phyloP scores from a whole-genome alignment of 92 coral and sea anemone species.

The Porites lobata region DNA sequence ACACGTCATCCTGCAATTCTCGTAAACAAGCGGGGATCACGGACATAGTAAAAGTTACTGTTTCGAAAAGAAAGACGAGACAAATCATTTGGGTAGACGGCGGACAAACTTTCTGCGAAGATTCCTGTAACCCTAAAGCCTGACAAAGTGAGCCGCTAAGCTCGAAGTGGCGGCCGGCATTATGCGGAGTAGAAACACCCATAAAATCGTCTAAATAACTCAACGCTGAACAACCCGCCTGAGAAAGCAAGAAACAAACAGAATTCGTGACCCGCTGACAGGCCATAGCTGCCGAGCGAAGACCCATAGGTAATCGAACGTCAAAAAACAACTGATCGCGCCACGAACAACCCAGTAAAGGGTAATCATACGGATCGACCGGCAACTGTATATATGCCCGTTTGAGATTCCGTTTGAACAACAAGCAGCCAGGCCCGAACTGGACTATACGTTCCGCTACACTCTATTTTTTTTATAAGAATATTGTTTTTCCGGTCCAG shows the following conservation, averaged over 20 bases:
- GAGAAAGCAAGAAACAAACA: constrained; percentile 9
- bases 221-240: neutral
- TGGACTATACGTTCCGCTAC: neutral
- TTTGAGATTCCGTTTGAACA: constrained; percentile 30
- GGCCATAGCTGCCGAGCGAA: constrained; percentile 43
- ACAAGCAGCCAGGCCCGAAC: constrained; percentile 25
- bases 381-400: constrained; percentile 44
- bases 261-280: constrained; percentile 39
- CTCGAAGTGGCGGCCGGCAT: neutral
- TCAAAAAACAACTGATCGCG: constrained; percentile 29
- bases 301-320: constrained; percentile 49
- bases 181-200: constrained; percentile 7
- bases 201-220: constrained; percentile 45
- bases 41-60: constrained; percentile 34
- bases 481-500: no score
- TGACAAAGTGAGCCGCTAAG: neutral
- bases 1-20: constrained; percentile 12
- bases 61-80: constrained; percentile 38
- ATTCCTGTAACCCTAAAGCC: constrained; percentile 27
- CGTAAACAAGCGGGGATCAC: constrained; percentile 15
- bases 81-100: constrained; percentile 29
- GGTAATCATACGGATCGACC: constrained; percentile 37
- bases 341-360: constrained; percentile 37
- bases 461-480: no score
- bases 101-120: constrained; percentile 27